Evolutionary conservation across 2,888 invertebrate genomes (phyloP).

Genomic region (Uropetala carovei): DNA sequence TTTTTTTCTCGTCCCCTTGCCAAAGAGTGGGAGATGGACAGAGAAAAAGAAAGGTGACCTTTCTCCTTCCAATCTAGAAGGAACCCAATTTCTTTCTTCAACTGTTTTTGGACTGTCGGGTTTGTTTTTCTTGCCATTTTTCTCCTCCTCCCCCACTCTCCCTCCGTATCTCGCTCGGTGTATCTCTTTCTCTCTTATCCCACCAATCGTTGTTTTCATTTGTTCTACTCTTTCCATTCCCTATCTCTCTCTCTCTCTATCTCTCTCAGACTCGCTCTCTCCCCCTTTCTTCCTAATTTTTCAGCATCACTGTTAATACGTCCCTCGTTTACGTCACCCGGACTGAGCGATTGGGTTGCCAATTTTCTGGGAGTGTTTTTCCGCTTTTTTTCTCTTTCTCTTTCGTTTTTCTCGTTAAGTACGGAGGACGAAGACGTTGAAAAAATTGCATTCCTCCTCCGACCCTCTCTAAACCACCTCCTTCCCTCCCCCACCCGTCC

Average conservation of each 20-base stretch:
- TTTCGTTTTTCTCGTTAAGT: conserved; percentile 61
- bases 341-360: conserved; percentile 59
- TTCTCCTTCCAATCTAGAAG: not conserved
- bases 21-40: not conserved
- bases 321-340: conserved; percentile 54
- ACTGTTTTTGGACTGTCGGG: conserved; percentile 6
- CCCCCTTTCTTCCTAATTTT: conserved; percentile 38
- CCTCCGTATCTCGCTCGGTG: not conserved
- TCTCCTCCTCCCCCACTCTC: not conserved
- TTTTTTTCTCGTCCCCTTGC: not conserved
- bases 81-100: conserved; percentile 27
- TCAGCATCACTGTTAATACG: conserved; percentile 61
- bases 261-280: not conserved
- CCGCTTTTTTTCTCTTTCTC: not conserved
- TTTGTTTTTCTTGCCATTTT: not conserved
- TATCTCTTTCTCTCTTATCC: not conserved
- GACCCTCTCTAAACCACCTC: not conserved
- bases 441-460: conserved; percentile 50
- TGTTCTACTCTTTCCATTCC: not conserved
- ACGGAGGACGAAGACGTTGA: conserved; percentile 7
- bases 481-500: not conserved
- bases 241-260: not conserved
- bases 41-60: not conserved
- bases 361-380: conserved; percentile 38
- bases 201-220: not conserved